Percentiles rank a stretch among this genome's conserved stretches.
phyloP scores from a whole-genome alignment of 2,888 invertebrate species.

The Agriopis marginaria region DNA sequence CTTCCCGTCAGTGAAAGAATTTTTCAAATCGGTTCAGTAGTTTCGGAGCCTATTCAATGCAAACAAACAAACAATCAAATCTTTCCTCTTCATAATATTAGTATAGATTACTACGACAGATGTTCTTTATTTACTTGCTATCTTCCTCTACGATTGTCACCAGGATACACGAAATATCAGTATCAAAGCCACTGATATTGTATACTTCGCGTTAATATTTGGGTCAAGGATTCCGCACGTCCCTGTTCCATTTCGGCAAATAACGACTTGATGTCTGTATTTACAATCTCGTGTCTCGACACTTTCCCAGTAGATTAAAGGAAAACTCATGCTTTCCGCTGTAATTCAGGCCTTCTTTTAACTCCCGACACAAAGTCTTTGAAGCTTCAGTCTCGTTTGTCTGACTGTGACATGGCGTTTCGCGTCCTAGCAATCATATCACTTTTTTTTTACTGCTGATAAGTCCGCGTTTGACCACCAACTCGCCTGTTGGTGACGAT shows the following conservation, averaged over 20 bases:
- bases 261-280: conserved; percentile 9
- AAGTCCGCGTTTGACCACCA: no score
- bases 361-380: not conserved
- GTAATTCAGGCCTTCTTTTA: not conserved
- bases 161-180: not conserved
- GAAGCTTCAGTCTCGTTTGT: not conserved
- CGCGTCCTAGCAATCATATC: no score
- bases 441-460: no score
- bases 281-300: conserved; percentile 12
- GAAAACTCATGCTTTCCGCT: not conserved
- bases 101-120: no score
- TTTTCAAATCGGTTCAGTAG: no score
- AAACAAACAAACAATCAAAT: no score
- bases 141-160: no score
- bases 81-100: no score
- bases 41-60: no score
- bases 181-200: not conserved
- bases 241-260: conserved; percentile 19
- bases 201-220: conserved; percentile 9
- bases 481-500: no score
- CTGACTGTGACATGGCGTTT: not conserved
- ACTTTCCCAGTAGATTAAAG: conserved; percentile 10
- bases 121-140: no score
- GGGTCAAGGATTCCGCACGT: conserved; percentile 20
- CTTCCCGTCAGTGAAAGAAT: no score